Base-by-base conservation (phyloP, 2,888 invertebrate genomes). In the Cephus runcator region DNA sequence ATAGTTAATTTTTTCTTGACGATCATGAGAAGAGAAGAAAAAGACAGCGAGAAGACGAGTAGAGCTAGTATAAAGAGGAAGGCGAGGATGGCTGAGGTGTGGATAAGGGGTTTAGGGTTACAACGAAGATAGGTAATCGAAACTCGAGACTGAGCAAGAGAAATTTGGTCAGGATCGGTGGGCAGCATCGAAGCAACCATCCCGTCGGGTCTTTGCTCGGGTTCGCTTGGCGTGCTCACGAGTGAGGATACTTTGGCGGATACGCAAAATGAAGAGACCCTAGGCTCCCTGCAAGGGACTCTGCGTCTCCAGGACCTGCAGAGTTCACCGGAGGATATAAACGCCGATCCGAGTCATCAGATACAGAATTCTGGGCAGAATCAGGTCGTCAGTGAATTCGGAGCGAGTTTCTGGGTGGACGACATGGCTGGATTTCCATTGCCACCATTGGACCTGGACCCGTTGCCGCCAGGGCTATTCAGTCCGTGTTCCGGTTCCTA, bases 371-470 rank as follows among this genome's bases (percentile, higher is more conserved):
- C 86, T 40, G 87, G 87, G 31, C 90, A 90, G 79, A 84, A 84
- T 40, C 91, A 90, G 82, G 88, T 89, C 69, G 88, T 89, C 69
- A 88, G 90, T 71, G 91, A 91, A 77, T 90, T 91, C 84, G 93
- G 93, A 85, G 92, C 89, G 76, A 92, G 92, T 83, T 94, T 93
- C 86, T 95, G 95, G 95, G 93, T 94, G 87, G 96, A 96, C 92
- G 97, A 97, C 92, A 96, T 97, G 94, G 96, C 96, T 77, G 96
- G 96, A 69, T 97, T 97, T 92, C 95, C 97, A 0, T 92, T 97
- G 85, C 96, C 97, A 34, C 94, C 96, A 0, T 92, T 97, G 85
- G 98, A 98, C 89, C 93, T 98, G 89, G 98, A 98, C 88, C 97
- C 97, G 11, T 91, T 98, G 83, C 97, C 97, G 0, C 94, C 98